Base-by-base conservation (phyloP, 2,888 invertebrate species). In the Chaetoderma sp. region DNA sequence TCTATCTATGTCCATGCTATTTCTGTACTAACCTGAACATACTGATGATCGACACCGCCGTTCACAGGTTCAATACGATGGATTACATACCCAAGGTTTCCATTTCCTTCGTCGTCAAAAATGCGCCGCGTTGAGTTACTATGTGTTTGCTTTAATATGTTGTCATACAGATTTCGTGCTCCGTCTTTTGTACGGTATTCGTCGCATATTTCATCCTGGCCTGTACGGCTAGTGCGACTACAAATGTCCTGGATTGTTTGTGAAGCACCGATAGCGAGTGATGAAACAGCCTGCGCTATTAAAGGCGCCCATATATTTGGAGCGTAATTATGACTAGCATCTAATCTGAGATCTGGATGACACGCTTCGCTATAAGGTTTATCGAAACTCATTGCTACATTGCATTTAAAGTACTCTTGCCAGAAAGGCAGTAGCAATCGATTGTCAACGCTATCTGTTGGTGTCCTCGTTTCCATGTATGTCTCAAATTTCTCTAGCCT, bases 31-130 rank as follows among this genome's bases (percentile, higher is more conserved):
- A n/a, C n/a, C n/a, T n/a, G n/a, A n/a, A n/a, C n/a, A n/a, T n/a
- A n/a, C n/a, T n/a, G n/a, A n/a, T n/a, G n/a, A n/a, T n/a, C n/a
- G n/a, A n/a, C n/a, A 25, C 62, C 45, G 18, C 32, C 16, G 5
- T 13, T 13, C 4, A 44, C 33, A 10, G 21, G 47, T 18, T 64
- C 56, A 1, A 64, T 33, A 21, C 64, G 52, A 32, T 67, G 60
- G 4, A 67, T 67, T 27, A 28, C 60, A 30, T 67, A 67, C 6
- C 67, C 67, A 5, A 60, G 52, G n/a, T 56, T 60, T 28, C 67
- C 67, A 36, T 67, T 64, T 4, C 67, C 67, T 30, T 67, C 64
- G 4, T 55, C 42, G 33, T 63, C 50, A 27, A 67, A 67, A 4
- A 67, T 39, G n/a, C n/a, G n/a, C n/a, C n/a, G n/a, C n/a, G n/a